These are phyloP conservation scores for Operophtera brumata DNA, from an alignment of 2,888 invertebrate genomes.

Conservation along the genomic window DNA sequence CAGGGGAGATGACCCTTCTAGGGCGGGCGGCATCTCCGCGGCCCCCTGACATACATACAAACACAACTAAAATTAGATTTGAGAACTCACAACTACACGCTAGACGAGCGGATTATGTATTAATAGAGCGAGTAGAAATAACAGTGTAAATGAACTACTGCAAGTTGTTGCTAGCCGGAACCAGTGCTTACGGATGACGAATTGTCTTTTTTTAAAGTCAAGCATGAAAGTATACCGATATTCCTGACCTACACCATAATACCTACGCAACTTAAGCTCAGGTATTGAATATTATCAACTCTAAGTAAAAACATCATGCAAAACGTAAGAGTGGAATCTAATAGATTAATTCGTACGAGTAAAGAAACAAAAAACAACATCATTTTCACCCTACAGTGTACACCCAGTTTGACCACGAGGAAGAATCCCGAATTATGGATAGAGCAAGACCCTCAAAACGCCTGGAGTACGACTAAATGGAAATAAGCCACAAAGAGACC, in stretches of 20 bases:
- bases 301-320: not conserved
- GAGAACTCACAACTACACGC: constrained; percentile 65
- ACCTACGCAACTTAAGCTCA: no score
- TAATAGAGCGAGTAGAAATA: constrained; percentile 50
- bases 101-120: constrained; percentile 69
- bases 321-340: no score
- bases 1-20: constrained; percentile 66
- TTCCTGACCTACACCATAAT: constrained; percentile 10
- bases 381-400: no score
- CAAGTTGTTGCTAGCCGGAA: constrained; percentile 46
- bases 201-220: constrained; percentile 5
- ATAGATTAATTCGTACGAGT: no score
- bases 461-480: no score
- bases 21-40: constrained; percentile 63
- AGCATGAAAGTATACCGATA: not conserved
- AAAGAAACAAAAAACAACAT: no score
- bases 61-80: constrained; percentile 70
- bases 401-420: no score
- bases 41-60: constrained; percentile 78
- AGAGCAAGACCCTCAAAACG: no score
- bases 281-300: no score
- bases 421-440: no score
- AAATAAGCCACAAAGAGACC: no score
- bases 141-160: constrained; percentile 55
- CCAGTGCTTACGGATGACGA: constrained; percentile 12